Evolutionary conservation across 2,888 invertebrate species (phyloP).

Genomic region (Torymus tubicola): DNA sequence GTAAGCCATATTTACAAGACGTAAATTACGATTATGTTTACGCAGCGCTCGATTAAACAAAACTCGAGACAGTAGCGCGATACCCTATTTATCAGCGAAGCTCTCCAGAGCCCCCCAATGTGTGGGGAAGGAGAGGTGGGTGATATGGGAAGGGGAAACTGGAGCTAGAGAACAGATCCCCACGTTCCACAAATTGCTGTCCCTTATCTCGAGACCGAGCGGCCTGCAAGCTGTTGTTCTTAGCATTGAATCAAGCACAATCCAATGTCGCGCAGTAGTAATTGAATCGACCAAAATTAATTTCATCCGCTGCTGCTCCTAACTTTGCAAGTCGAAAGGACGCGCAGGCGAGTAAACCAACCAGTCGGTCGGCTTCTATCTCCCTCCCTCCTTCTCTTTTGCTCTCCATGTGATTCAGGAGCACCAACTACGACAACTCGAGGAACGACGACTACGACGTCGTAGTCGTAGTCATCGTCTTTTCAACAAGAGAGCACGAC

Average conservation of each 20-base stretch:
- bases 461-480: slow-evolving; percentile 4
- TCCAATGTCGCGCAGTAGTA: slow-evolving; percentile 67
- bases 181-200: slow-evolving; percentile 29
- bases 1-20: too few species aligned
- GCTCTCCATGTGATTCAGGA: slow-evolving; percentile 27
- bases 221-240: slow-evolving; percentile 47
- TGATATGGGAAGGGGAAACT: neutral
- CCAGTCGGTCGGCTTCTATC: too few species aligned
- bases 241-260: slow-evolving; percentile 61
- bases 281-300: slow-evolving; percentile 74
- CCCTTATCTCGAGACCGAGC: slow-evolving; percentile 22
- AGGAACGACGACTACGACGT: neutral
- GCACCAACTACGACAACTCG: slow-evolving; percentile 42
- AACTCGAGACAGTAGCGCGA: too few species aligned
- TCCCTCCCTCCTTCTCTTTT: too few species aligned
- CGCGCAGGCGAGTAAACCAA: neutral
- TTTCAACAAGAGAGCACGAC: slow-evolving; percentile 18
- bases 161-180: neutral
- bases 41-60: too few species aligned
- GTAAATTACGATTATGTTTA: too few species aligned
- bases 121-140: too few species aligned
- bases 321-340: slow-evolving; percentile 63
- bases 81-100: too few species aligned
- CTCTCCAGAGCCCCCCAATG: too few species aligned
- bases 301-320: slow-evolving; percentile 69